A percentile compares a stretch with the other conserved stretches of the same genome.
phyloP scores from a whole-genome alignment of 2,797 vertebrate species.

The Thalassophryne amazonica region DNA sequence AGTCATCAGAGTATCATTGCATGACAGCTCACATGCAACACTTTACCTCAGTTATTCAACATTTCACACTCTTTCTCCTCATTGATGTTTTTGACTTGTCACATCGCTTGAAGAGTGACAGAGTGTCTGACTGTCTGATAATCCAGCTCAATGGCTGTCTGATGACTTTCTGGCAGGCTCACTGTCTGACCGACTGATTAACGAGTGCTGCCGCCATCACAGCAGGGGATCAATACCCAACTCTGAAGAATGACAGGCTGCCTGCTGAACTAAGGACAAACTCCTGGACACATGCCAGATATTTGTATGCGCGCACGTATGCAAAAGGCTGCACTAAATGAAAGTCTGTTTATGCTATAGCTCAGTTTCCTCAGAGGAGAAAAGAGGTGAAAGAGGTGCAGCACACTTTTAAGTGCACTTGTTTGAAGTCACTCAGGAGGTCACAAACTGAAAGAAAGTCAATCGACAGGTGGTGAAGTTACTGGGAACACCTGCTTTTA shows the following conservation, averaged over 20 bases:
- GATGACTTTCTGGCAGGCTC: slow-evolving; percentile 33
- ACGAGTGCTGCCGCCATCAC: slow-evolving; percentile 54
- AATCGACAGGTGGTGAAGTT: slow-evolving; percentile 18
- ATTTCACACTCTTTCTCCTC: background rate
- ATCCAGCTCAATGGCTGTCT: slow-evolving; percentile 10
- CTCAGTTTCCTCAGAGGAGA: background rate
- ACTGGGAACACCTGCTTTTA: too few species aligned
- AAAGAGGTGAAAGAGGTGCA: background rate
- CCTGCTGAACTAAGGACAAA: slow-evolving; percentile 21
- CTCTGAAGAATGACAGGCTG: slow-evolving; percentile 34
- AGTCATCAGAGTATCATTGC: too few species aligned
- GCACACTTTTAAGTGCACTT: slow-evolving; percentile 37
- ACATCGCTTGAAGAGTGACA: slow-evolving; percentile 19
- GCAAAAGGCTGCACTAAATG: background rate
- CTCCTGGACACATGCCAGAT: slow-evolving; percentile 24
- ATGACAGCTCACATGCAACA: too few species aligned
- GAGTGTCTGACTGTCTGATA: slow-evolving; percentile 18
- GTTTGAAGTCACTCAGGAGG: slow-evolving; percentile 29
- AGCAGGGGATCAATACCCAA: slow-evolving; percentile 53
- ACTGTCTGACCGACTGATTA: slow-evolving; percentile 53
- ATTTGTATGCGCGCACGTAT: background rate
- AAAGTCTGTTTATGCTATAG: background rate
- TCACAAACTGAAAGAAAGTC: slow-evolving; percentile 21
- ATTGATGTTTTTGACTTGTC: background rate
- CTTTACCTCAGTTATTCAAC: background rate